Conservation (phyloP, 2,113 vertebrate species). For the Scolopax mira region DNA sequence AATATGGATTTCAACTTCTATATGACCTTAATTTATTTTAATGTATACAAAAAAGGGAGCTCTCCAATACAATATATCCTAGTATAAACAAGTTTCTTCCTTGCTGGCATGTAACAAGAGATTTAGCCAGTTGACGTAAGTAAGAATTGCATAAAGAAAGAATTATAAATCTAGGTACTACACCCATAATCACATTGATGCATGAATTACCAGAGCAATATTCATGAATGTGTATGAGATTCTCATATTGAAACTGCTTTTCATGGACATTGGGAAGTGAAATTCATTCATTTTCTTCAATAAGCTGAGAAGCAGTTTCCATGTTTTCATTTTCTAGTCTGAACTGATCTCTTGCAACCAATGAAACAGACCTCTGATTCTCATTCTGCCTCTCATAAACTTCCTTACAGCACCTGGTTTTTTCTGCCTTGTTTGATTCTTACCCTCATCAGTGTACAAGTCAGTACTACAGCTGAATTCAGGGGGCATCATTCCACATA, state of each 20-base stretch:
- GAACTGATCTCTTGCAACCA: background rate
- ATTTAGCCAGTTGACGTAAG: background rate
- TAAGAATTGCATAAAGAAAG: background rate
- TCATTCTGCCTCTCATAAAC: background rate
- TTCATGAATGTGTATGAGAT: background rate
- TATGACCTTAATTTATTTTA: background rate
- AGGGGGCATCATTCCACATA: background rate
- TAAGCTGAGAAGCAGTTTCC: background rate
- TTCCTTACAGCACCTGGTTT: background rate
- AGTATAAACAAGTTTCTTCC: background rate
- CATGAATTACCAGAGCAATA: background rate
- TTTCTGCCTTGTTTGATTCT: background rate
- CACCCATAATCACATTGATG: background rate
- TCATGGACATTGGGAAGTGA: background rate
- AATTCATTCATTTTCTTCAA: background rate
- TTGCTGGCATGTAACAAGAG: background rate
- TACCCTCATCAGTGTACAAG: background rate
- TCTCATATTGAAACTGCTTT: background rate
- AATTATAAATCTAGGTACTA: background rate
- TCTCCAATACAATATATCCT: background rate
- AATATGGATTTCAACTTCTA: background rate
- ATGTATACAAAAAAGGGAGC: background rate
- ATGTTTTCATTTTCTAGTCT: background rate
- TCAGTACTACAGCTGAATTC: background rate
- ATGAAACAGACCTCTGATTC: background rate